phyloP scores from a whole-genome alignment of 2,113 vertebrate genomes.

The Agapornis roseicollis region DNA sequence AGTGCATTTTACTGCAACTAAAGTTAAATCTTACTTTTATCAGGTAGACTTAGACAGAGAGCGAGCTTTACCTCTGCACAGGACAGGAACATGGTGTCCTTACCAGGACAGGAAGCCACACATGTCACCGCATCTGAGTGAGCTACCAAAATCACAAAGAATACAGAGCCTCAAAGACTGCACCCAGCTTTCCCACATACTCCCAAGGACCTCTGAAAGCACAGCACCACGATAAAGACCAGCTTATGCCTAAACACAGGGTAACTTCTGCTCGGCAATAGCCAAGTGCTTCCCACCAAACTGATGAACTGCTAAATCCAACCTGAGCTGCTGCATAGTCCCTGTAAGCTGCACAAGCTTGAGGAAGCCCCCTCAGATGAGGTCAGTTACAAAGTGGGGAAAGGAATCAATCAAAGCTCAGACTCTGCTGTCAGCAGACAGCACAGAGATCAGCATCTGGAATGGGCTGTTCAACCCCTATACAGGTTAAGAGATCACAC shows the following conservation, averaged over 20 bases:
- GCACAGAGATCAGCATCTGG: background rate
- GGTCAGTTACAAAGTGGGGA: background rate
- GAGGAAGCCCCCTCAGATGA: background rate
- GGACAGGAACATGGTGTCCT: slow-evolving; percentile 90
- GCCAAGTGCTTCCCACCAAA: background rate
- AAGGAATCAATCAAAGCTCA: background rate
- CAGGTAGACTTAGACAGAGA: background rate
- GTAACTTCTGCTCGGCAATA: background rate
- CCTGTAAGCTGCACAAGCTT: fast-evolving
- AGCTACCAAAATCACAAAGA: slow-evolving; percentile 71
- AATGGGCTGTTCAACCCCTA: too few relatives aligned
- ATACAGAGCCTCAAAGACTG: background rate
- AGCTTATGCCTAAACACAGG: background rate
- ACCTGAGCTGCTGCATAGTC: background rate
- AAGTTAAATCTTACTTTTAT: background rate
- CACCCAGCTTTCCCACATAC: fast-evolving
- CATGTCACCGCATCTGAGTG: slow-evolving; percentile 84
- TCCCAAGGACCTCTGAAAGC: background rate
- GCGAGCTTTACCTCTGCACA: slow-evolving; percentile 83
- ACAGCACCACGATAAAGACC: background rate
- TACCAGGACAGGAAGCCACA: slow-evolving; percentile 87
- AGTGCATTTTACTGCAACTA: background rate
- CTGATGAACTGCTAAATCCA: background rate
- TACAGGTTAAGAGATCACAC: fast-evolving
- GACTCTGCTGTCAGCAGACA: background rate